phyloP scores from a whole-genome alignment of 2,888 invertebrate genomes.

The Embidobia sp. region DNA sequence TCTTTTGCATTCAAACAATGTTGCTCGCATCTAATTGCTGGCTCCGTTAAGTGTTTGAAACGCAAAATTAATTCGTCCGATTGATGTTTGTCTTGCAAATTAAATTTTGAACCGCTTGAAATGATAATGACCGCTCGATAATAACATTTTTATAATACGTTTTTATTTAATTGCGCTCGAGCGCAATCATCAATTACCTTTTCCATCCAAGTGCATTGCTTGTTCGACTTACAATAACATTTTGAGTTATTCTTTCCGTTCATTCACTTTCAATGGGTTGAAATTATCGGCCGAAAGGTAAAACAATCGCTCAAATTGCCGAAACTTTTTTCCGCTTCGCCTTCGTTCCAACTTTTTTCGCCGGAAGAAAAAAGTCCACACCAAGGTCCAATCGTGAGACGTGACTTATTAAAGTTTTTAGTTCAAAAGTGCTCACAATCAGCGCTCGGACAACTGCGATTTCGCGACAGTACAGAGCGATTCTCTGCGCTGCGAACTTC shows the following conservation, averaged over 20 bases:
- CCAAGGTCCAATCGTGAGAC: constrained; percentile 51
- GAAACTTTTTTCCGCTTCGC: too few species aligned
- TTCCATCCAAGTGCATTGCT: too few species aligned
- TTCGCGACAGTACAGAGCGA: constrained; percentile 21
- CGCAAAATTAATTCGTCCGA: constrained; percentile 13
- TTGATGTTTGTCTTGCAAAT: constrained; percentile 10
- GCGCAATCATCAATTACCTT: too few species aligned
- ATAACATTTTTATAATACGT: too few species aligned
- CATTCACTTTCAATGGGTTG: constrained; percentile 30
- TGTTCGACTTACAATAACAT: constrained; percentile 32
- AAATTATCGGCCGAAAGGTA: constrained; percentile 33
- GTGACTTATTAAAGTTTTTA: constrained; percentile 64
- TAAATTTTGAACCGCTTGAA: not conserved
- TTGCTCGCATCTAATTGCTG: not conserved
- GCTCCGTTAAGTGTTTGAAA: constrained; percentile 2
- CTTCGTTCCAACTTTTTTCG: constrained; percentile 25
- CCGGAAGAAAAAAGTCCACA: constrained; percentile 40
- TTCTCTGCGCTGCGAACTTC: constrained; percentile 40
- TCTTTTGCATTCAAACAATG: constrained; percentile 23
- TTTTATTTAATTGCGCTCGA: too few species aligned
- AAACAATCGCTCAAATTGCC: constrained; percentile 46
- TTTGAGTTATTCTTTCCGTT: constrained; percentile 28
- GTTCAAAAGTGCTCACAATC: constrained; percentile 49
- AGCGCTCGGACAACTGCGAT: constrained; percentile 54
- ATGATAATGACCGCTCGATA: constrained; percentile 6